These are phyloP conservation scores for Microctenopoma lineatum DNA, from an alignment of 2,797 vertebrate species.

Conservation along the genomic window DNA sequence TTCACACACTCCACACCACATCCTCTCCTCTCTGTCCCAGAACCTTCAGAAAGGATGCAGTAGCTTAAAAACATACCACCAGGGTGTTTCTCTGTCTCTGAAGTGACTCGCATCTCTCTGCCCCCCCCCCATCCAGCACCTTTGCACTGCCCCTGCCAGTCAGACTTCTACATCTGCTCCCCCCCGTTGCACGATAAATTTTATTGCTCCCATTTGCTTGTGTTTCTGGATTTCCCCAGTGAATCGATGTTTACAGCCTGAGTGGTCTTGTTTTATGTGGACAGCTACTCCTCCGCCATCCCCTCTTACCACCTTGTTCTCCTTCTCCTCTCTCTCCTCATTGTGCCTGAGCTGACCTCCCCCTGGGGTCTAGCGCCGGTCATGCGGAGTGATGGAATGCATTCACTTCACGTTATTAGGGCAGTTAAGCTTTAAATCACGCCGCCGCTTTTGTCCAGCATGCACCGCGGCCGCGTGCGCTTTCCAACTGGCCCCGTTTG, in stretches of 20 bases:
- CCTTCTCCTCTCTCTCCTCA: background rate
- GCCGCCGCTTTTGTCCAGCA: slow-evolving; percentile 7
- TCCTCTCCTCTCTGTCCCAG: slow-evolving; percentile 29
- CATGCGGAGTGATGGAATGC: slow-evolving; percentile 13
- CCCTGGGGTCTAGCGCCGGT: background rate
- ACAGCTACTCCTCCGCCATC: slow-evolving; percentile 40
- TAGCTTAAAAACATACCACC: slow-evolving; percentile 5
- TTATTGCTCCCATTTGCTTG: slow-evolving; percentile 73
- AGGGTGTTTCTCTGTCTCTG: background rate
- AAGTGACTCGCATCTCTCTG: slow-evolving; percentile 17
- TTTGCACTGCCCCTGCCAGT: slow-evolving; percentile 53
- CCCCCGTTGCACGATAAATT: slow-evolving; percentile 25
- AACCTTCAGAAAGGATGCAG: slow-evolving; percentile 11
- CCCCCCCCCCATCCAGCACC: slow-evolving; percentile 5
- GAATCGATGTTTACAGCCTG: slow-evolving; percentile 64
- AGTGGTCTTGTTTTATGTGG: slow-evolving; percentile 65
- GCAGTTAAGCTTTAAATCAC: slow-evolving; percentile 24
- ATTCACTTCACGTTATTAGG: slow-evolving; percentile 11
- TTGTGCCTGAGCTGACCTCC: background rate
- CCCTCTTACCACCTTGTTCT: slow-evolving; percentile 8
- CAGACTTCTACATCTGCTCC: background rate
- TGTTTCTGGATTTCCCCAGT: slow-evolving; percentile 63
- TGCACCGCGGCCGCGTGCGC: slow-evolving; percentile 13
- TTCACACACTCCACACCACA: slow-evolving; percentile 32
- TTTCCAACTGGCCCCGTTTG: slow-evolving; percentile 10